phyloP scores from a whole-genome alignment of 2,888 invertebrate genomes.

The Mamestra brassicae region DNA sequence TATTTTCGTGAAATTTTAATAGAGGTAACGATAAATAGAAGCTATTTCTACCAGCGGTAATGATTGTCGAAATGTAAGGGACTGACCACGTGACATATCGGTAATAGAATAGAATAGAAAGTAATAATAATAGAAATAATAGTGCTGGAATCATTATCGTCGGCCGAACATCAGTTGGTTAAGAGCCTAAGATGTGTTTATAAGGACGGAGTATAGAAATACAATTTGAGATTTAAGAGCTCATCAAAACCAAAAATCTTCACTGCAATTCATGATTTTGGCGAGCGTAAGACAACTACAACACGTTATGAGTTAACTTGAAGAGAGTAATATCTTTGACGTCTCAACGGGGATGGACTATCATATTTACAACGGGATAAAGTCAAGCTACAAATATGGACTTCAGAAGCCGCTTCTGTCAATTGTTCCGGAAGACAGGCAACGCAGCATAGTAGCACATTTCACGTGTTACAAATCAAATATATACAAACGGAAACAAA shows the following conservation, averaged over 20 bases:
- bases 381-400: conserved; percentile 11
- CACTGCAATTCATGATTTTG: no score
- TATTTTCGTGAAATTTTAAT: not conserved
- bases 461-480: conserved; percentile 42
- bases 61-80: no score
- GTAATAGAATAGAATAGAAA: no score
- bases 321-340: not conserved
- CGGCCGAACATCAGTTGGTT: no score
- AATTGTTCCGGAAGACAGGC: conserved; percentile 24
- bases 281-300: not conserved
- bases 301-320: not conserved
- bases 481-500: conserved; percentile 39
- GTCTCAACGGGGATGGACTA: not conserved
- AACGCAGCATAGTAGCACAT: conserved; percentile 25
- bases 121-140: no score
- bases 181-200: no score
- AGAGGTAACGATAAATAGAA: no score
- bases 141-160: no score
- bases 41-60: no score
- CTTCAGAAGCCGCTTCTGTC: conserved; percentile 24
- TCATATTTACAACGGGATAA: conserved; percentile 22
- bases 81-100: no score
- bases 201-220: no score
- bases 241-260: not conserved
- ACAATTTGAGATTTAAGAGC: no score